Evolutionary conservation across 2,888 invertebrate genomes (phyloP).

Genomic region (Zygogramma bicolorata): DNA sequence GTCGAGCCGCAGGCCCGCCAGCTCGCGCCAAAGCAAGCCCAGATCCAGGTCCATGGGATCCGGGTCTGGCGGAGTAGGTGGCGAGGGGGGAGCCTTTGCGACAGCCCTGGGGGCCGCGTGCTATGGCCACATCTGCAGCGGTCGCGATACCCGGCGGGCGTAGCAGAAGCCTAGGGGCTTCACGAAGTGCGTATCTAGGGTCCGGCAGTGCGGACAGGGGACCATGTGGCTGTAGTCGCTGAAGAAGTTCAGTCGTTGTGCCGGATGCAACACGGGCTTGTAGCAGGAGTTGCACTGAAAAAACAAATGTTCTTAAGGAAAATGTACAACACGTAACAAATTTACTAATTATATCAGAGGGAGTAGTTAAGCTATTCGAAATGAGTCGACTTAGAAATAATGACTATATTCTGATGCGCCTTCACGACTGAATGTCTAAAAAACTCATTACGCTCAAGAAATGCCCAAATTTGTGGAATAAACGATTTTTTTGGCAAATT

Average conservation of each 20-base stretch:
- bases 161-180: slow-evolving; percentile 89
- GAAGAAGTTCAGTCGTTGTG: slow-evolving; percentile 89
- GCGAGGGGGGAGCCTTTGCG: slow-evolving; percentile 59
- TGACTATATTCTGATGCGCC: no score
- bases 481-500: no score
- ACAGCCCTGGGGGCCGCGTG: slow-evolving; percentile 75
- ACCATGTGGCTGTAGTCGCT: slow-evolving; percentile 95
- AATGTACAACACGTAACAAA: not conserved
- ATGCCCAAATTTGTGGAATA: no score
- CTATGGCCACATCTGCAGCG: slow-evolving; percentile 86
- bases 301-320: no score
- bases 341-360: not conserved
- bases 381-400: no score
- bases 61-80: slow-evolving; percentile 53
- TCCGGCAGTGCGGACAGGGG: slow-evolving; percentile 92
- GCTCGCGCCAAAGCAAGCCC: slow-evolving; percentile 66
- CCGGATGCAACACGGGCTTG: slow-evolving; percentile 88
- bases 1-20: slow-evolving; percentile 66
- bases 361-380: no score
- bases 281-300: slow-evolving; percentile 96
- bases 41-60: slow-evolving; percentile 63
- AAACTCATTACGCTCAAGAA: no score
- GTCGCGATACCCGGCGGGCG: slow-evolving; percentile 74
- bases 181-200: slow-evolving; percentile 93
- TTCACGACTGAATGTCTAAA: no score